Evolutionary conservation across 2,113 vertebrate species (phyloP).

Genomic region (Alexandromys fortis): DNA sequence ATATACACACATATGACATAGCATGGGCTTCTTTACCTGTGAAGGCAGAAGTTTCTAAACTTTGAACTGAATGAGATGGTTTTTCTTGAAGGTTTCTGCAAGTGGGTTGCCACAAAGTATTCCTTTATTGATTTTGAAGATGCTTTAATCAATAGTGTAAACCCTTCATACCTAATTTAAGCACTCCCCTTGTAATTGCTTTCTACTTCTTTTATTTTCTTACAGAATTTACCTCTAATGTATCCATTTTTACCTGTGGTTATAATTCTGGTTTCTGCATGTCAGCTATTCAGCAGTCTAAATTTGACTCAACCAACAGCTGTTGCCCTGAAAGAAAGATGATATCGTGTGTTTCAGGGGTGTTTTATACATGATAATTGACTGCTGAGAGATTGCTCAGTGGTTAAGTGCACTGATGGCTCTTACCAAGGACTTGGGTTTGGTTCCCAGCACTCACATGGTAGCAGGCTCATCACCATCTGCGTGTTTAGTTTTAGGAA

Average conservation of each 20-base stretch:
- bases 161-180: constrained; percentile 78
- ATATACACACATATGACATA: not conserved
- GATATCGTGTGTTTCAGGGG: not conserved
- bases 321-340: not conserved
- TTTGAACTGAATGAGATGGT: constrained; percentile 70
- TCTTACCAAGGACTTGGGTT: not conserved
- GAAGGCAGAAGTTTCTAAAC: constrained; percentile 62
- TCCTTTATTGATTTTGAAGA: constrained; percentile 81
- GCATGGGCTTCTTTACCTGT: constrained; percentile 7
- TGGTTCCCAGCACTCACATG: not conserved
- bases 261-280: constrained; percentile 27
- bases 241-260: constrained; percentile 59
- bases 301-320: not conserved
- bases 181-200: constrained; percentile 52
- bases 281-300: constrained; percentile 27
- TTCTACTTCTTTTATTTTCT: constrained; percentile 65
- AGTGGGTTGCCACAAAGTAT: constrained; percentile 72
- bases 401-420: not conserved
- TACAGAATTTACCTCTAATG: constrained; percentile 68
- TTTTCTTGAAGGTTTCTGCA: constrained; percentile 69
- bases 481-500: not conserved
- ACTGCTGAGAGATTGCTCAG: not conserved
- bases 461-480: not conserved
- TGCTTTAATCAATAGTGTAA: constrained; percentile 82
- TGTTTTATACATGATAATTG: not conserved